Conservation (phyloP, 2,888 invertebrate genomes). For the Drosophila formosana region DNA sequence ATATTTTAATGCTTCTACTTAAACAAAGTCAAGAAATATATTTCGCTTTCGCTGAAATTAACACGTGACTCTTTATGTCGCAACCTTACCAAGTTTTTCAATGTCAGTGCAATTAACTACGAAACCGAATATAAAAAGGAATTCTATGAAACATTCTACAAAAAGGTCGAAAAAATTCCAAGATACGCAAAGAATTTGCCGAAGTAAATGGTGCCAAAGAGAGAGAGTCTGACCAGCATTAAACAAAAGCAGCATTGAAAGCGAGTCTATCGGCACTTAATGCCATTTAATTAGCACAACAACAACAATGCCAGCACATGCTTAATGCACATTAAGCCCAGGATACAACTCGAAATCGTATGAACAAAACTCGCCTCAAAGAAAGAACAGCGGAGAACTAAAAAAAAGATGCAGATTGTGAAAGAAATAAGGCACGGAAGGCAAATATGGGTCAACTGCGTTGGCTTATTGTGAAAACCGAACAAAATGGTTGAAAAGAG, state of each 20-base stretch:
- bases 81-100: slow-evolving; percentile 14
- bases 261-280: slow-evolving; percentile 29
- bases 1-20: too few species aligned
- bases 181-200: neutral
- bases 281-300: slow-evolving; percentile 57
- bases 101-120: slow-evolving; percentile 38
- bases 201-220: neutral
- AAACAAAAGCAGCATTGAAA: slow-evolving; percentile 15
- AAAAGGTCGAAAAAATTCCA: slow-evolving; percentile 18
- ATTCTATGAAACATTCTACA: slow-evolving; percentile 17
- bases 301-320: slow-evolving; percentile 26
- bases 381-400: slow-evolving; percentile 44
- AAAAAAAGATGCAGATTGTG: slow-evolving; percentile 22
- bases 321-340: slow-evolving; percentile 53
- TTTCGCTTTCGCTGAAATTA: too few species aligned
- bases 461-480: slow-evolving; percentile 53
- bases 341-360: slow-evolving; percentile 36
- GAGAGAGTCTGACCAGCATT: neutral
- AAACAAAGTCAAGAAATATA: too few species aligned
- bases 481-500: slow-evolving; percentile 12
- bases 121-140: neutral
- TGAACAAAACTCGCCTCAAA: slow-evolving; percentile 57
- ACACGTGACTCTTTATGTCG: neutral
- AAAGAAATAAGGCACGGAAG: slow-evolving; percentile 10
- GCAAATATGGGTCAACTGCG: slow-evolving; percentile 70